These are phyloP conservation scores for Dasypogon diadema DNA, from an alignment of 2,888 invertebrate species.

Conservation along the genomic window DNA sequence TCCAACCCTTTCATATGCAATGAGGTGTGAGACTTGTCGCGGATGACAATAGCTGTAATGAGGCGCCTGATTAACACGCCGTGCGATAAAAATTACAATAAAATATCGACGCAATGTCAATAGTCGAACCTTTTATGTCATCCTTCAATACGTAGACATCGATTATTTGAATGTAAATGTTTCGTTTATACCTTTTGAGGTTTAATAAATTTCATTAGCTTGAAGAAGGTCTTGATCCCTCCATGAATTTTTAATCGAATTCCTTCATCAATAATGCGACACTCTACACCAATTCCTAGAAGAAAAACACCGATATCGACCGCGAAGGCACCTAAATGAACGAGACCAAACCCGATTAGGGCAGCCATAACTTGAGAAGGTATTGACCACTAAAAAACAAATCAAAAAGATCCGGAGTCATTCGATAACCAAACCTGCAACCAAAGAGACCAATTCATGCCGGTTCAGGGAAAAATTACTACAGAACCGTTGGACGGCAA, in stretches of 20 bases:
- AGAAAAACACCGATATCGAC: background rate
- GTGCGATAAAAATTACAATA: no score
- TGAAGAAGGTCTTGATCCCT: no score
- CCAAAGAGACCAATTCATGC: slow-evolving; percentile 11
- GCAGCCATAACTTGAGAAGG: background rate
- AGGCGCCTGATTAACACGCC: no score
- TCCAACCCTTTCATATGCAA: no score
- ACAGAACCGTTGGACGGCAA: slow-evolving; percentile 43
- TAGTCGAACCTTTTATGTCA: no score
- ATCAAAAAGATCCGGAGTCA: slow-evolving; percentile 5
- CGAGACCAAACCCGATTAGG: slow-evolving; percentile 21
- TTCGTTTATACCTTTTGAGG: no score
- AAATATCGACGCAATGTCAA: no score
- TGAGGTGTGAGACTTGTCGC: no score
- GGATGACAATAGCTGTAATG: no score
- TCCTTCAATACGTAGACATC: no score
- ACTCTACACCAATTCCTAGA: slow-evolving; percentile 11
- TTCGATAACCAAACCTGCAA: slow-evolving; percentile 7
- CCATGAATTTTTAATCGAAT: background rate
- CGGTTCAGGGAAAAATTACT: slow-evolving; percentile 22
- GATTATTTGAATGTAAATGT: no score
- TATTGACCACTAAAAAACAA: slow-evolving; percentile 17
- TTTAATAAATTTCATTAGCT: no score
- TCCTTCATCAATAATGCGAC: background rate
- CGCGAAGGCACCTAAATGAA: background rate